Evolutionary conservation across 2,113 vertebrate genomes (phyloP).

Genomic region (Centropristis striata): DNA sequence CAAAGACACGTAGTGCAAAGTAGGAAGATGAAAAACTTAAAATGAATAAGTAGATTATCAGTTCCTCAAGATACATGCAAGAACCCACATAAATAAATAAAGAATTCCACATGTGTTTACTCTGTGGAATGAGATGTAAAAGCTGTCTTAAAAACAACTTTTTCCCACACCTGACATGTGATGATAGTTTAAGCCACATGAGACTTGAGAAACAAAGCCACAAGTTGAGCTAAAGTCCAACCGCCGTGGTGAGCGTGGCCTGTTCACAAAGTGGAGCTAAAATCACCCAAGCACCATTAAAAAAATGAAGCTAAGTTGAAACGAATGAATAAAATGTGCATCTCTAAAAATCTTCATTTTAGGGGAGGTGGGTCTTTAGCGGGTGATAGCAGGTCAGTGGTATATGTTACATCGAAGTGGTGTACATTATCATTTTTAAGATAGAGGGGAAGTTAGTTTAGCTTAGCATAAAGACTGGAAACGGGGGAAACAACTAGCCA

Average conservation of each 20-base stretch:
- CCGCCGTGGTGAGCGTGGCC: constrained; percentile 22
- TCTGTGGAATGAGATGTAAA: background rate
- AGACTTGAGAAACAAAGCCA: constrained; percentile 37
- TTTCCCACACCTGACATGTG: constrained; percentile 18
- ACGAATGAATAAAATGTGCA: constrained; percentile 1
- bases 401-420: too few species aligned
- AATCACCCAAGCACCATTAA: background rate
- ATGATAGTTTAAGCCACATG: background rate
- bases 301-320: background rate
- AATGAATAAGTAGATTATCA: background rate
- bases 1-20: background rate
- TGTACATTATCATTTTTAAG: too few species aligned
- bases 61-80: background rate
- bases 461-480: too few species aligned
- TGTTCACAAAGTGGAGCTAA: constrained; percentile 4
- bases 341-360: too few species aligned
- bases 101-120: background rate
- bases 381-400: too few species aligned
- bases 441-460: too few species aligned
- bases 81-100: background rate
- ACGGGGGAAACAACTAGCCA: too few species aligned
- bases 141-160: background rate
- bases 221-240: constrained; percentile 37
- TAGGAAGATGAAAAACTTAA: background rate
- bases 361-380: too few species aligned